Percentiles rank a stretch among this genome's conserved stretches.
phyloP scores from a whole-genome alignment of 2,888 invertebrate genomes.

The Conus canariensis region DNA sequence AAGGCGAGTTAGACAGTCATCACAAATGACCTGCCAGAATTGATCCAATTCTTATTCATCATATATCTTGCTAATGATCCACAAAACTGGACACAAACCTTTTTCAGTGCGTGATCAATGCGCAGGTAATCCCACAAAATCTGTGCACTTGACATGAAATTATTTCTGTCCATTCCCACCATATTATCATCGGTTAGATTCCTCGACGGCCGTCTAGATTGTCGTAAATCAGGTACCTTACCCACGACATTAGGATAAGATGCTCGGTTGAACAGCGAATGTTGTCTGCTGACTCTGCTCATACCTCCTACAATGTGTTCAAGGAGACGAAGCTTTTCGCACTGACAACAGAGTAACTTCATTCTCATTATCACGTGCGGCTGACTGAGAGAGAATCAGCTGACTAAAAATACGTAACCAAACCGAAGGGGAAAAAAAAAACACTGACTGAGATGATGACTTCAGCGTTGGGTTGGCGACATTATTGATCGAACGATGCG shows the following conservation, averaged over 20 bases:
- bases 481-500: neutral
- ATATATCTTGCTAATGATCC: no score
- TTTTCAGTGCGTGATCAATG: constrained; percentile 53
- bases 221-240: no score
- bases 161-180: neutral
- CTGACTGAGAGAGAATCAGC: neutral
- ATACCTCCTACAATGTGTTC: neutral
- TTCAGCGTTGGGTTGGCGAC: neutral
- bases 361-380: neutral
- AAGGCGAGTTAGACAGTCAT: no score
- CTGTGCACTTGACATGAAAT: constrained; percentile 35
- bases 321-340: neutral
- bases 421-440: neutral
- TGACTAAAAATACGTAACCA: neutral
- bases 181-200: neutral
- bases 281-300: constrained; percentile 12
- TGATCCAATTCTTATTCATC: no score
- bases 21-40: no score
- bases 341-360: neutral
- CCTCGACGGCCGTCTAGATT: no score
- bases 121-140: constrained; percentile 63
- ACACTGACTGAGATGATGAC: neutral
- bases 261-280: no score
- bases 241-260: no score
- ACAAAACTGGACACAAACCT: constrained; percentile 49